Conservation (phyloP, 2,888 invertebrate species). For the Papilio elwesi region DNA sequence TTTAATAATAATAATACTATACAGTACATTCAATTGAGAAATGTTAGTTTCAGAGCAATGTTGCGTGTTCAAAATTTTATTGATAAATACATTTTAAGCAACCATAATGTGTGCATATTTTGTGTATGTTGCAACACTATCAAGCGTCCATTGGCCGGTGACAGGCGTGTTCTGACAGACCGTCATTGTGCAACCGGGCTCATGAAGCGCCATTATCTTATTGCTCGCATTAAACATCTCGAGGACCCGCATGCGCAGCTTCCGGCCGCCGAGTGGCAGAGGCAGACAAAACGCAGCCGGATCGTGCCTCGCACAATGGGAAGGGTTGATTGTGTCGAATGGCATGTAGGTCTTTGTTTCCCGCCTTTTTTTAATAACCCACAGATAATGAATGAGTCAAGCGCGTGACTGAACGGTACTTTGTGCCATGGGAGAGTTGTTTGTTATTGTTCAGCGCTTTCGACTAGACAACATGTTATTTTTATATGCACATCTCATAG, state of each 20-base stretch:
- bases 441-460: slow-evolving; percentile 21
- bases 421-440: slow-evolving; percentile 30
- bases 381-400: slow-evolving; percentile 39
- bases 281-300: slow-evolving; percentile 52
- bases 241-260: slow-evolving; percentile 74
- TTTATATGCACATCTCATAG: too few relatives aligned
- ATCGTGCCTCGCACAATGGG: slow-evolving; percentile 76
- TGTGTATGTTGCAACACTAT: slow-evolving; percentile 30
- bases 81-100: not conserved
- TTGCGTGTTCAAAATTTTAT: too few relatives aligned
- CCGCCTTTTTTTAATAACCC: slow-evolving; percentile 51
- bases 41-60: too few relatives aligned
- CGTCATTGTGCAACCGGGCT: slow-evolving; percentile 63
- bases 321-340: slow-evolving; percentile 57
- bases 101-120: slow-evolving; percentile 3
- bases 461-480: slow-evolving; percentile 33
- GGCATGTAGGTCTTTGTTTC: slow-evolving; percentile 63
- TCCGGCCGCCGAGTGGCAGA: slow-evolving; percentile 63
- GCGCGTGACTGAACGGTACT: slow-evolving; percentile 27
- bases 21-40: too few relatives aligned
- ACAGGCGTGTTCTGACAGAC: slow-evolving; percentile 59
- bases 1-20: too few relatives aligned
- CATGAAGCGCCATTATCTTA: slow-evolving; percentile 73
- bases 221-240: slow-evolving; percentile 68
- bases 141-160: slow-evolving; percentile 49